phyloP scores from a whole-genome alignment of 2,888 invertebrate species.

The Drosophila formosana region DNA sequence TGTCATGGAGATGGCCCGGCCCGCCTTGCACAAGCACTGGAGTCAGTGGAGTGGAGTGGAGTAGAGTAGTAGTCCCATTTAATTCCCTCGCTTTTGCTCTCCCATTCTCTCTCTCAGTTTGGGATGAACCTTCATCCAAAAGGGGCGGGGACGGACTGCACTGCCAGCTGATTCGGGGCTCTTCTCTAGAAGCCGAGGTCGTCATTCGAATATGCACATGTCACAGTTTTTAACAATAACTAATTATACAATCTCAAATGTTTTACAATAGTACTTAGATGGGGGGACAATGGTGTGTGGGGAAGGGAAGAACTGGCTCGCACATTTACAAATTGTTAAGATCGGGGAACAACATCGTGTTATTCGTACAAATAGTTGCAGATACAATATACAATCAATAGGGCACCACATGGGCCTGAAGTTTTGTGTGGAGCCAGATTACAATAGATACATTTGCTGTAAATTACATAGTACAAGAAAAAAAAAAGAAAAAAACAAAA shows the following conservation, averaged over 20 bases:
- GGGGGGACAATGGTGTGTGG: slow-evolving; percentile 1
- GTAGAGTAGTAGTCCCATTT: slow-evolving; percentile 31
- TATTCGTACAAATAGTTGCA: slow-evolving; percentile 16
- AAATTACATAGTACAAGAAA: slow-evolving; percentile 32
- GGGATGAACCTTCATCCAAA: slow-evolving; percentile 37
- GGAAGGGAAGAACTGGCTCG: slow-evolving; percentile 10
- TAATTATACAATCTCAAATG: slow-evolving; percentile 50
- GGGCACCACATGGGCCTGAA: slow-evolving; percentile 19
- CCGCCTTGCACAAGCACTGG: slow-evolving; percentile 22
- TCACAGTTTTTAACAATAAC: slow-evolving; percentile 53
- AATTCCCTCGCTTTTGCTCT: slow-evolving; percentile 28
- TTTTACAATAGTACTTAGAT: slow-evolving; percentile 40
- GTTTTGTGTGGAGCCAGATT: slow-evolving; percentile 15
- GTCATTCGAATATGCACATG: slow-evolving; percentile 52
- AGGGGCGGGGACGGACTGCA: slow-evolving; percentile 11
- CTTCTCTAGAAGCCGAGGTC: slow-evolving; percentile 1
- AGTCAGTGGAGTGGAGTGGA: slow-evolving; percentile 6
- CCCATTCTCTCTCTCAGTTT: slow-evolving; percentile 12
- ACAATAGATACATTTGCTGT: slow-evolving; percentile 23
- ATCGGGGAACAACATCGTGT: slow-evolving; percentile 19
- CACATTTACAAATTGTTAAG: slow-evolving; percentile 9
- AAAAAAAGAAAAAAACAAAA: slow-evolving; percentile 34
- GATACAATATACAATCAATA: slow-evolving; percentile 3
- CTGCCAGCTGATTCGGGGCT: slow-evolving; percentile 16
- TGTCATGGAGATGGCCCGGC: slow-evolving; percentile 29